These are phyloP conservation scores for Ceratotherium simum DNA, from an alignment of 2,113 vertebrate genomes.

Conservation along the genomic window DNA sequence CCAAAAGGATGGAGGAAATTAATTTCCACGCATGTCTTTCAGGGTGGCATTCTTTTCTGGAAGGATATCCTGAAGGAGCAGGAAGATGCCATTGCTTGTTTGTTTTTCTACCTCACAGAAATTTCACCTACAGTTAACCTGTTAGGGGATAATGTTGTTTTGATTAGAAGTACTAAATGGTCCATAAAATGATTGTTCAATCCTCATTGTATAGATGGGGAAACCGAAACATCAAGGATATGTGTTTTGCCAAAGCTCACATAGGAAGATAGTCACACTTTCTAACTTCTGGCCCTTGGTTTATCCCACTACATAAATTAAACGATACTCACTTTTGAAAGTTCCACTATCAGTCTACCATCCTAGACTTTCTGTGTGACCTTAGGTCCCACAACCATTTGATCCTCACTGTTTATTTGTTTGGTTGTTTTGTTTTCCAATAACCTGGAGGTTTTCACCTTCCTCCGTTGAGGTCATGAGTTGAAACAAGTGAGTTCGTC, in stretches of 20 bases:
- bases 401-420: not conserved
- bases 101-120: not conserved
- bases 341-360: not conserved
- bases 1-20: not conserved
- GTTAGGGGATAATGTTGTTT: not conserved
- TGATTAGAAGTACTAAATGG: not conserved
- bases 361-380: not conserved
- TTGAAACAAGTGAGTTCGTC: not conserved
- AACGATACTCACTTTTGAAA: not conserved
- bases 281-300: not conserved
- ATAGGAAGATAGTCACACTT: not conserved
- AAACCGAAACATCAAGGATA: not conserved
- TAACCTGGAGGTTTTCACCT: not conserved
- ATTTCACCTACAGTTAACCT: not conserved
- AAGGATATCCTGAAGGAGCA: not conserved
- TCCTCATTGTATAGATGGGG: not conserved
- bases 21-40: not conserved
- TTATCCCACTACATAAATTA: not conserved
- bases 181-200: not conserved
- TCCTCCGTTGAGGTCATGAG: not conserved
- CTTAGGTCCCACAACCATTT: not conserved
- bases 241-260: not conserved
- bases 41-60: not conserved
- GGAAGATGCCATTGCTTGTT: not conserved
- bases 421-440: not conserved